Percentiles rank a stretch among this genome's conserved stretches.
phyloP scores from a whole-genome alignment of 92 coral and sea anemone genomes.

The Umimayanthus kanabou region DNA sequence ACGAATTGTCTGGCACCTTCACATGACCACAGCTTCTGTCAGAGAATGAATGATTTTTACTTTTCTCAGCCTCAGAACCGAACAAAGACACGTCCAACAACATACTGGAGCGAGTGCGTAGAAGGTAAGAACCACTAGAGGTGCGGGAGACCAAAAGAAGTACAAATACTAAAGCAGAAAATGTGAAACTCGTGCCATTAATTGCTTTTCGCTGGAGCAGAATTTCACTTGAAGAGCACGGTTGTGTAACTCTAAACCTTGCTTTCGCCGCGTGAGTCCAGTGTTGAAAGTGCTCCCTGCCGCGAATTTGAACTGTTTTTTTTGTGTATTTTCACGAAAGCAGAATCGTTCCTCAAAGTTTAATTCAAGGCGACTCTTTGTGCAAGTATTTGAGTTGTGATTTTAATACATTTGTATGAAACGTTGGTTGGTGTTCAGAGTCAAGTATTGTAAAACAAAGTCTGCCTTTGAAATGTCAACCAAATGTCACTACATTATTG shows the following conservation, averaged over 20 bases:
- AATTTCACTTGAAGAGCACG: constrained; percentile 21
- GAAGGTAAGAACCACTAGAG: constrained; percentile 17
- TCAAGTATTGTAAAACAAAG: constrained; percentile 38
- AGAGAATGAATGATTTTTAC: constrained; percentile 25
- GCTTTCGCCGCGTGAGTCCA: constrained; percentile 31
- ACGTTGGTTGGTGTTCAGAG: neutral
- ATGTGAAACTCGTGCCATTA: constrained; percentile 17
- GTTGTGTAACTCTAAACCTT: constrained; percentile 32
- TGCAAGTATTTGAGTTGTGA: neutral
- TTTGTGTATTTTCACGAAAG: constrained; percentile 41
- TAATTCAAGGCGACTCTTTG: neutral
- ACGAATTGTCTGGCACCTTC: constrained; percentile 24
- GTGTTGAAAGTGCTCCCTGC: constrained; percentile 42
- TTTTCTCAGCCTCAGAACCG: constrained; percentile 33
- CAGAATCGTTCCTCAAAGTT: neutral
- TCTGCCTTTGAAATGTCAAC: constrained; percentile 23
- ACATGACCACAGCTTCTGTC: constrained; percentile 25
- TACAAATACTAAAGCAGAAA: neutral
- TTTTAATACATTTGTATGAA: neutral
- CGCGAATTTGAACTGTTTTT: constrained; percentile 27
- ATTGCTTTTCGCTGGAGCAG: constrained; percentile 43
- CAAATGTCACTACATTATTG: constrained; percentile 30
- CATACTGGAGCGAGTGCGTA: neutral
- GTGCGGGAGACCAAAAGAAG: neutral
- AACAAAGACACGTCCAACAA: constrained; percentile 1